A percentile compares a stretch with the other conserved stretches of the same genome.
Evolutionary conservation across 2,888 invertebrate genomes (phyloP).

Genomic region (Eulithis testata): DNA sequence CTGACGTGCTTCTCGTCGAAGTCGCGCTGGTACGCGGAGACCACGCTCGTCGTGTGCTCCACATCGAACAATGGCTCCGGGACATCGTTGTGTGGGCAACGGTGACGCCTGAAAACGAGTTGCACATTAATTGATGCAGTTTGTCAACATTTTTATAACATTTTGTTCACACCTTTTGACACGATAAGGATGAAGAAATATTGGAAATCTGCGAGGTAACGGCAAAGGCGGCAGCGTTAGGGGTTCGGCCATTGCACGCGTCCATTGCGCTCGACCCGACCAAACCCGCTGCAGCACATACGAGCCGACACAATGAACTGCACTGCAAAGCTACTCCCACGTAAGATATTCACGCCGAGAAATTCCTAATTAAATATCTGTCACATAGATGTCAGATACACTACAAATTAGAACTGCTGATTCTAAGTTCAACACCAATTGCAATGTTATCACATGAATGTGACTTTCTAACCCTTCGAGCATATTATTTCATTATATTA

Average conservation of each 20-base stretch:
- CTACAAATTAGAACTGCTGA: conserved; percentile 28
- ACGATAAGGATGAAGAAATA: conserved; percentile 73
- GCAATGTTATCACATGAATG: conserved; percentile 17
- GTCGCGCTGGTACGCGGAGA: conserved; percentile 87
- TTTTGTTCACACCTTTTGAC: conserved; percentile 66
- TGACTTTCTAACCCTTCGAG: conserved; percentile 7
- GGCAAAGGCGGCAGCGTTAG: conserved; percentile 77
- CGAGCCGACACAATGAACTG: conserved; percentile 45
- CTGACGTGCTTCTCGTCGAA: conserved; percentile 87
- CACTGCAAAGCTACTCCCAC: conserved; percentile 47
- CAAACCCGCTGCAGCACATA: conserved; percentile 42
- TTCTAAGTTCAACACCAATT: conserved; percentile 27
- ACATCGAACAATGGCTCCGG: conserved; percentile 85
- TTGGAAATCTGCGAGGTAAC: conserved; percentile 64
- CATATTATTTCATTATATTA: conserved; percentile 5
- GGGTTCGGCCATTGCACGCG: conserved; percentile 76
- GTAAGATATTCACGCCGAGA: conserved; percentile 27
- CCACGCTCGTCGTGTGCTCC: conserved; percentile 82
- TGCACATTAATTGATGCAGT: conserved; percentile 18
- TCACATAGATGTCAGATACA: conserved; percentile 15
- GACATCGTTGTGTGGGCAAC: conserved; percentile 90
- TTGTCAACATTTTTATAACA: not conserved
- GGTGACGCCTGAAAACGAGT: conserved; percentile 88
- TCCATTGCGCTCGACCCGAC: conserved; percentile 67
- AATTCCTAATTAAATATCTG: conserved; percentile 14